Evolutionary conservation across 1,140 invertebrate species (phyloP), one percentile per base, ranked within the genome.

Genomic region (Panagrolaimus sp.): DNA sequence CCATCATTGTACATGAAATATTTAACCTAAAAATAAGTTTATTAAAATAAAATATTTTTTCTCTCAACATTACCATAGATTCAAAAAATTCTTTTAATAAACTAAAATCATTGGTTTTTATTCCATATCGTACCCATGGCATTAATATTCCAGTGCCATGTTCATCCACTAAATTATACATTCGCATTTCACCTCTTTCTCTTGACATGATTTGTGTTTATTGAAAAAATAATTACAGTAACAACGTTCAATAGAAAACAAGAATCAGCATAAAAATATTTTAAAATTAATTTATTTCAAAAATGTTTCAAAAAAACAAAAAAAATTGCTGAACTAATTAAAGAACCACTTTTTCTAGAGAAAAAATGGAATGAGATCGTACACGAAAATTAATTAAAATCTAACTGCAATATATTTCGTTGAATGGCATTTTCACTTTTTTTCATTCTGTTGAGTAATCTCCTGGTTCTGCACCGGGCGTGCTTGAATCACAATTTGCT

Each of bases 401-500:
- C 27, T 57, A 57, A 57, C 27, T 20, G 51, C 51, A 57, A 27
- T 57, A 27, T 57, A 57, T 27, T 57, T 25, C 20, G 31, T 38
- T 38, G 2, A 38, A 38, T 38, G 31, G 31, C 31, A 38, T 38
- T 38, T 38, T 38, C 31, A 38, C 7, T 38, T 38, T 38, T 38
- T 38, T 11, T 57, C 20, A 25, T 57, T 20, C 27, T 57, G 14
- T 13, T 9, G 43, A 46, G 63, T 64, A 43, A 38, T 44, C 63
- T 20, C 20, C 9, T 67, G 27, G 16, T 63, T 38, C 31, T 38
- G 68, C 65, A 20, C 61, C 65, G 23, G 45, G 70, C 13, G 68
- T 65, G 45, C 67, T 44, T 0, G 75, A 65, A 69, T 77, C 75
- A 62, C 75, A 77, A 46, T 83, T 79, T 1, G 78, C 78, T 13